Evolutionary conservation across 2,888 invertebrate species (phyloP).

Genomic region (Cyrtodaria siliqua): DNA sequence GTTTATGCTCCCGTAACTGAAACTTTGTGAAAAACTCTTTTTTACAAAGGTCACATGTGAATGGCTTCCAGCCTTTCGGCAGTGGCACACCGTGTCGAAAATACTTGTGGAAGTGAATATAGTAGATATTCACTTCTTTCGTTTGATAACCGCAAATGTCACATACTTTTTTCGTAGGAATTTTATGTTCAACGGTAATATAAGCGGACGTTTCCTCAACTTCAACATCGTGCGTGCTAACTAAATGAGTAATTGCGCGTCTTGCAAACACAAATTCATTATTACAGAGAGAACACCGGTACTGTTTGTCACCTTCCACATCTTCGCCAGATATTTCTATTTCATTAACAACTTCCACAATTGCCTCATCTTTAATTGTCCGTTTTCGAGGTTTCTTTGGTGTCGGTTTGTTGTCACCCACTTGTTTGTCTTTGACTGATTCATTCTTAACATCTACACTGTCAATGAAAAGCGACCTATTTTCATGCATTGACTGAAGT

Average conservation of each 20-base stretch:
- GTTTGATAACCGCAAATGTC: slow-evolving; percentile 80
- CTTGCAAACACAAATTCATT: slow-evolving; percentile 76
- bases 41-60: slow-evolving; percentile 78
- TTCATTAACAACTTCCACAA: slow-evolving; percentile 43
- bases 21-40: slow-evolving; percentile 80
- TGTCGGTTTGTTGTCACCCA: neutral
- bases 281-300: slow-evolving; percentile 71
- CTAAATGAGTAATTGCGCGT: slow-evolving; percentile 72
- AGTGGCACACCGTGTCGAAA: slow-evolving; percentile 78
- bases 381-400: slow-evolving; percentile 12
- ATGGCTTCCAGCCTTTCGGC: slow-evolving; percentile 78
- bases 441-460: neutral
- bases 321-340: slow-evolving; percentile 52
- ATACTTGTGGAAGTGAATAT: slow-evolving; percentile 81
- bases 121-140: slow-evolving; percentile 74
- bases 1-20: slow-evolving; percentile 76
- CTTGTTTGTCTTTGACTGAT: slow-evolving; percentile 5
- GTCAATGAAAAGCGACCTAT: neutral
- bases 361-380: slow-evolving; percentile 23
- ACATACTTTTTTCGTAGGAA: slow-evolving; percentile 68
- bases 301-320: slow-evolving; percentile 58
- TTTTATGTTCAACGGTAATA: slow-evolving; percentile 63
- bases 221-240: slow-evolving; percentile 72
- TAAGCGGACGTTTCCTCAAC: slow-evolving; percentile 62
- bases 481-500: neutral